These are phyloP conservation scores for Pelochelys cantorii DNA, from an alignment of 2,797 vertebrate species.

Conservation along the genomic window DNA sequence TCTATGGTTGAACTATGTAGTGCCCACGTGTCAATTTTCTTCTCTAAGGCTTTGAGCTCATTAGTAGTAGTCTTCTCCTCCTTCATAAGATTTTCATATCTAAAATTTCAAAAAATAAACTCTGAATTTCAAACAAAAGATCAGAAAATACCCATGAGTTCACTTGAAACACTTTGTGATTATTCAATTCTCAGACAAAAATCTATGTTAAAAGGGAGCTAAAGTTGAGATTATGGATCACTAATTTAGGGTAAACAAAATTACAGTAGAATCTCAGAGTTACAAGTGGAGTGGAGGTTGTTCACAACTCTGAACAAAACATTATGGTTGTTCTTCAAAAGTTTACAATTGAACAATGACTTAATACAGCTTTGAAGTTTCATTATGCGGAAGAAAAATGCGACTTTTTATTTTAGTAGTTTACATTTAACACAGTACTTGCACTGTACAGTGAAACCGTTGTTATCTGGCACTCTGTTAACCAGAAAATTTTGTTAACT, in stretches of 20 bases:
- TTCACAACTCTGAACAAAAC: no score
- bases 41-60: conserved; percentile 88
- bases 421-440: no score
- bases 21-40: conserved; percentile 89
- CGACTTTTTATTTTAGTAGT: no score
- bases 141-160: background rate
- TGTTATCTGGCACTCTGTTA: no score
- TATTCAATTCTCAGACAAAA: conserved; percentile 31
- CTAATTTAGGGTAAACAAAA: background rate
- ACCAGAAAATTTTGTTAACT: no score
- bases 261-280: background rate
- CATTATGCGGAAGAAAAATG: no score
- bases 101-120: conserved; percentile 70
- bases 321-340: no score
- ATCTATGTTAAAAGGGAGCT: conserved; percentile 1
- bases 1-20: conserved; percentile 73
- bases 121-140: background rate
- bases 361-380: no score
- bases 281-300: no score
- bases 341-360: no score
- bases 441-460: no score
- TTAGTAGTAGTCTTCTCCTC: conserved; percentile 87
- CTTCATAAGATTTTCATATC: conserved; percentile 90
- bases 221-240: background rate
- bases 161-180: conserved; percentile 6